A percentile compares a stretch with the other conserved stretches of the same genome.
Evolutionary conservation across 2,797 vertebrate genomes (phyloP).

Genomic region (Sebastes variabilis): DNA sequence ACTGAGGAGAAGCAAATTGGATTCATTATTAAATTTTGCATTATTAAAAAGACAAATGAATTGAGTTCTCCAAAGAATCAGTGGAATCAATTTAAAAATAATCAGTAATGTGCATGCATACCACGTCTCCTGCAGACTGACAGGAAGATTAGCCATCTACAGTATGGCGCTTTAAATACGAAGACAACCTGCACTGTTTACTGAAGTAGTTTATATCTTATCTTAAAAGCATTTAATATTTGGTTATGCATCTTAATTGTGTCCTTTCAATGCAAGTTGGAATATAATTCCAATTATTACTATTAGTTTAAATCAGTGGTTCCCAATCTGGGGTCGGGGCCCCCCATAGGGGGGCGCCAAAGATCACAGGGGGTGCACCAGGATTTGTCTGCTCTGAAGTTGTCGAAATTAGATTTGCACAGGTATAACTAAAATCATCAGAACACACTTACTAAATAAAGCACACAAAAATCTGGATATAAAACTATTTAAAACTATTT

Average conservation of each 20-base stretch:
- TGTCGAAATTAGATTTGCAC: too few relatives aligned
- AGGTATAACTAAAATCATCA: too few relatives aligned
- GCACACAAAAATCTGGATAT: too few relatives aligned
- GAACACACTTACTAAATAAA: too few relatives aligned
- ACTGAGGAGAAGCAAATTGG: slow-evolving; percentile 83
- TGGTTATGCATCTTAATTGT: background rate
- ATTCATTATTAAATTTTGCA: slow-evolving; percentile 89
- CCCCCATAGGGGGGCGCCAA: too few relatives aligned
- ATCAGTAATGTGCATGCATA: slow-evolving; percentile 50
- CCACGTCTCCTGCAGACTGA: slow-evolving; percentile 39
- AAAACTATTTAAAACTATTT: too few relatives aligned
- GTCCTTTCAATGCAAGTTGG: background rate
- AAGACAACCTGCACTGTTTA: background rate
- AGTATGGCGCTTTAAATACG: background rate
- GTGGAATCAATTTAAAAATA: slow-evolving; percentile 72
- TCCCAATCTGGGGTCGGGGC: too few relatives aligned
- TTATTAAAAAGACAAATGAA: slow-evolving; percentile 89
- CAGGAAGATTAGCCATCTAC: slow-evolving; percentile 37
- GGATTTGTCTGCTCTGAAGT: too few relatives aligned
- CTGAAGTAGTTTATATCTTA: background rate
- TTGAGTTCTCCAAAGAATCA: slow-evolving; percentile 87
- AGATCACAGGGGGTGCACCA: too few relatives aligned
- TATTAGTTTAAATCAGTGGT: too few relatives aligned
- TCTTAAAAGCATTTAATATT: slow-evolving; percentile 7
- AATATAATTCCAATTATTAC: background rate